phyloP scores from a whole-genome alignment of 2,888 invertebrate genomes.

The Lasiommata megera region DNA sequence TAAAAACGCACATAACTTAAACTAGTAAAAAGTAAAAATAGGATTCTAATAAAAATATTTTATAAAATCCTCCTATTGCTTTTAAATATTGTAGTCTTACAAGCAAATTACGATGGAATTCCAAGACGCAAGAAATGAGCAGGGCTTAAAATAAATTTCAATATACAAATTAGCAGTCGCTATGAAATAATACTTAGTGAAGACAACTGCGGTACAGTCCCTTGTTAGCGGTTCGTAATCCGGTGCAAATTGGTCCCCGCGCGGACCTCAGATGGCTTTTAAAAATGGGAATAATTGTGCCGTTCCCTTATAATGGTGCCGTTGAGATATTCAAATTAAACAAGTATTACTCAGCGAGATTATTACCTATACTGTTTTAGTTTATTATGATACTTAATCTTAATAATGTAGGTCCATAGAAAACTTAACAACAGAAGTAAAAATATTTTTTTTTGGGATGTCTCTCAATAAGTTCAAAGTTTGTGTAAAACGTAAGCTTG shows the following conservation, averaged over 20 bases:
- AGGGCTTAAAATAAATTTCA: neutral
- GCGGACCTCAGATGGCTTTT: slow-evolving; percentile 38
- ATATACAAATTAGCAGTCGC: slow-evolving; percentile 6
- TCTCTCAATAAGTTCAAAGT: too few species aligned
- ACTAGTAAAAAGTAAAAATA: too few species aligned
- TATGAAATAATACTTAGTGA: neutral
- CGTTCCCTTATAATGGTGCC: slow-evolving; percentile 22
- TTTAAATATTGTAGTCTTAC: too few species aligned
- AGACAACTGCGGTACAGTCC: neutral
- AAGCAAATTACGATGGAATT: neutral
- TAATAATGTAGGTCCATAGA: too few species aligned
- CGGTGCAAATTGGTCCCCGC: slow-evolving; percentile 37
- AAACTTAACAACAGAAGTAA: too few species aligned
- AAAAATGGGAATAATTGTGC: slow-evolving; percentile 27
- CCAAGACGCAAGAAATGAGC: neutral
- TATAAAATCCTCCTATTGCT: too few species aligned
- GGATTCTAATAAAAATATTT: too few species aligned
- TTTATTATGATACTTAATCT: neutral
- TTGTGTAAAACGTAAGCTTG: too few species aligned
- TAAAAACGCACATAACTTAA: too few species aligned
- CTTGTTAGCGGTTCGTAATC: slow-evolving; percentile 18
- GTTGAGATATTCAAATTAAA: slow-evolving; percentile 14
- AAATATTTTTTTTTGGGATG: too few species aligned
- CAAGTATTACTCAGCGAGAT: neutral
- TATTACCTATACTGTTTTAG: neutral